Evolutionary conservation across 2,797 vertebrate species (phyloP), one percentile per base, ranked within the genome.

Genomic region (Aselliscus stoliczkanus): DNA sequence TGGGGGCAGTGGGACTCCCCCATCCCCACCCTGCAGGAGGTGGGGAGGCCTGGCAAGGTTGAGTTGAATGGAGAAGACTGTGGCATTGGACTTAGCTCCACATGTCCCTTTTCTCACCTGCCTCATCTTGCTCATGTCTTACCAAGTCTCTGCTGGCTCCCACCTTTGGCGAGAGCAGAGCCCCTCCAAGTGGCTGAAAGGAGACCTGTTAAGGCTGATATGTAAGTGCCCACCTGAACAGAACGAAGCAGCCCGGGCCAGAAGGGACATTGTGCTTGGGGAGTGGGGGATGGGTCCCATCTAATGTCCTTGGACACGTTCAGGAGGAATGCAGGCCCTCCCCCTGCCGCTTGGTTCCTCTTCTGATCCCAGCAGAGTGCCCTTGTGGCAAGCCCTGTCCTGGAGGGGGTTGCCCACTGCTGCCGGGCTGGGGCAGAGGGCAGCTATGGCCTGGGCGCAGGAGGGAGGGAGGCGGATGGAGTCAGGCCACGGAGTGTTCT

Each of bases 401-500:
- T 1, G 58, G 62, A 82, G 60, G 42, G 88, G 89, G 65, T 15
- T 52, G 89, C 73, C 88, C 58, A 2, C 2, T 1, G 50, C 67
- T 42, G 69, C 39, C 31, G 31, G 69, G 31, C 65, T 62, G 67
- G 93, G 93, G 91, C 91, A 65, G 90, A 93, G 94, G 95, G 90
- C 79, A 73, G 96, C 86, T 39, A 75, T 4, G 44, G 85, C 83
- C 81, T 4, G 62, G 58, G 70, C 44, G 11, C 31, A 0, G 56
- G 34, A 90, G 92, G 94, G 90, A 79, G 94, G 73, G 81, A 54
- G 95, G 97, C 97, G 97, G 92, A 14, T 91, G 77, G 96, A 96
- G 96, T 84, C 96, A 75, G 84, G 93, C 88, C 88, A 88, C 77
- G 23, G 95, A 85, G 97, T 62, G 93, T 97, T 98, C 98, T 98